Conservation (phyloP, 2,888 invertebrate species). For the Macrosoma leucophasiata region DNA sequence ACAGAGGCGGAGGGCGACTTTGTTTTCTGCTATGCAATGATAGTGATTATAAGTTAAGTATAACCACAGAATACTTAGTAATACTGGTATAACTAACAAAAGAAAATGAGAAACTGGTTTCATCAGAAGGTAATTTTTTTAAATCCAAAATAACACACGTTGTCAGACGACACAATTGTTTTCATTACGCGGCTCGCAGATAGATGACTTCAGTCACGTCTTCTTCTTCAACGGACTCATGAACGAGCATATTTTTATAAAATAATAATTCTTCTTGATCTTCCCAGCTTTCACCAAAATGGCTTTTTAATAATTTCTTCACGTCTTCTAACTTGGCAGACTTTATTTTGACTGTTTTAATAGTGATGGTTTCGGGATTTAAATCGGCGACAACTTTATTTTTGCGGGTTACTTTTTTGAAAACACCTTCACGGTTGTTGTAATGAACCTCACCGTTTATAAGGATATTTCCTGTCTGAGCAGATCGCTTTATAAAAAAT, state of each 20-base stretch:
- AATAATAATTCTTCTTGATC: conserved; percentile 12
- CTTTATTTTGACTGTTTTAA: conserved; percentile 11
- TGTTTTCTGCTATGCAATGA: too few relatives aligned
- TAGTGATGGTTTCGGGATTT: conserved; percentile 8
- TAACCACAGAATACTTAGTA: too few relatives aligned
- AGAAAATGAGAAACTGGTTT: too few relatives aligned
- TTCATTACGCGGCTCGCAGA: too few relatives aligned
- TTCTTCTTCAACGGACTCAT: too few relatives aligned
- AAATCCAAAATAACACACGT: too few relatives aligned
- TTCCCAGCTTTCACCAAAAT: conserved; percentile 15
- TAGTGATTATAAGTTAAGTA: too few relatives aligned
- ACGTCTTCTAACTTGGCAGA: conserved; percentile 13
- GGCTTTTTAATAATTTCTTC: conserved; percentile 13
- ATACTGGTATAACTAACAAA: too few relatives aligned
- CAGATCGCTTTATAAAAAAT: conserved; percentile 15
- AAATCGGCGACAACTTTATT: conserved; percentile 6
- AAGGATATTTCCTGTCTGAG: conserved; percentile 12
- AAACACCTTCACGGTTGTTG: conserved; percentile 10
- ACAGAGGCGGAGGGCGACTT: too few relatives aligned
- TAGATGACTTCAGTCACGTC: too few relatives aligned
- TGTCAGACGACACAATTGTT: too few relatives aligned
- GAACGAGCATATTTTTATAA: conserved; percentile 4
- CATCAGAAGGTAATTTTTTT: too few relatives aligned
- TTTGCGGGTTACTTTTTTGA: conserved; percentile 8
- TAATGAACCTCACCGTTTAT: conserved; percentile 13